Percentiles rank a stretch among this genome's conserved stretches.
Evolutionary conservation across 2,113 vertebrate species (phyloP).

Genomic region (Ellobius talpinus): DNA sequence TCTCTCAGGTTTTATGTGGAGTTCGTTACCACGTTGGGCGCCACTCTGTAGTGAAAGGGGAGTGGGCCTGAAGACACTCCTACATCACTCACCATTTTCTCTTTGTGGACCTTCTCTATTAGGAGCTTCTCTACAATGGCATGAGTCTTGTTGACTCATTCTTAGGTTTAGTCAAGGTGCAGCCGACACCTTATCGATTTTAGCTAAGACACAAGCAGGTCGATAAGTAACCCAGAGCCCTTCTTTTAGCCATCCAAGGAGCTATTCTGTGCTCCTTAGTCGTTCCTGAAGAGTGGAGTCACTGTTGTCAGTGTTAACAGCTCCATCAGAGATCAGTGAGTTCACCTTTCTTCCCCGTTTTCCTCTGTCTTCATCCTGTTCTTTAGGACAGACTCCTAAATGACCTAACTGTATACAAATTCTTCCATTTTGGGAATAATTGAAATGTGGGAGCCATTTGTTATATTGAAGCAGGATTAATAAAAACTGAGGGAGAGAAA

Average conservation of each 20-base stretch:
- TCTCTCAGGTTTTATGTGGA: no score
- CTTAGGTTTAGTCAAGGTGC: background rate
- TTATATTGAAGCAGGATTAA: background rate
- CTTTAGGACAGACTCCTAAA: background rate
- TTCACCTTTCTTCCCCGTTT: background rate
- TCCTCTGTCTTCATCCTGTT: background rate
- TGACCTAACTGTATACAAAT: background rate
- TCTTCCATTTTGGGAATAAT: background rate
- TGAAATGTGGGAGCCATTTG: background rate
- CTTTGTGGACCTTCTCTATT: background rate
- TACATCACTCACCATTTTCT: background rate
- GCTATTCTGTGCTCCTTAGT: background rate
- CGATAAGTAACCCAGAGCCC: background rate
- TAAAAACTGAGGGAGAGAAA: no score
- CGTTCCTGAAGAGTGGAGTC: background rate
- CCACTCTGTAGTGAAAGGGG: no score
- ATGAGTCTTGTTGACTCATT: background rate
- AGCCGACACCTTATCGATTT: background rate
- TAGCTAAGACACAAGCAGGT: background rate
- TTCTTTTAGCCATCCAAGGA: background rate
- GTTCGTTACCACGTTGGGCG: no score
- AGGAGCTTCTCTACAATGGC: background rate
- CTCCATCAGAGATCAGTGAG: background rate
- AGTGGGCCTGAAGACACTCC: no score
- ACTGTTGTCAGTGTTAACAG: fast-evolving